Conservation (phyloP, 2,888 invertebrate species). For the Macrophya annulata region DNA sequence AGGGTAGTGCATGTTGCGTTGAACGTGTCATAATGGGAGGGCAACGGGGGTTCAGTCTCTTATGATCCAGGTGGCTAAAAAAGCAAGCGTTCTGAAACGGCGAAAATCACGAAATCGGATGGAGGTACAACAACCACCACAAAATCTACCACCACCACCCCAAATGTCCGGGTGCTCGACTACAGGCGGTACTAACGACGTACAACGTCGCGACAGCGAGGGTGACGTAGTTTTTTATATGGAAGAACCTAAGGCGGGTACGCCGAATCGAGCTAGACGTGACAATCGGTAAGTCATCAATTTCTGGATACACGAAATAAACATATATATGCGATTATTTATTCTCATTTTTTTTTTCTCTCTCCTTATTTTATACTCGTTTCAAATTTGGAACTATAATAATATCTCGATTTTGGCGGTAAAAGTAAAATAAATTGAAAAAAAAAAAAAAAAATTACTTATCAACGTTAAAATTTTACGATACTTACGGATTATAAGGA, state of each 20-base stretch:
- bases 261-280: conserved; percentile 75
- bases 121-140: conserved; percentile 79
- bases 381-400: neutral
- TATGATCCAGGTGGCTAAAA: conserved; percentile 88
- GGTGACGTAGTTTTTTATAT: conserved; percentile 85
- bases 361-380: neutral
- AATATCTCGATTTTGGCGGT: neutral
- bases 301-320: neutral
- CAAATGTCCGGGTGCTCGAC: conserved; percentile 67
- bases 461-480: neutral
- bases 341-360: neutral
- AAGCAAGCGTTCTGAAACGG: conserved; percentile 87
- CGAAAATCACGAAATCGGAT: conserved; percentile 86
- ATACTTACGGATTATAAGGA: neutral
- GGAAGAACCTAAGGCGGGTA: conserved; percentile 84
- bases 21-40: conserved; percentile 77
- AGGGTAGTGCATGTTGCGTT: conserved; percentile 77
- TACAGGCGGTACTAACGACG: conserved; percentile 65
- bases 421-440: neutral
- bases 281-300: conserved; percentile 77
- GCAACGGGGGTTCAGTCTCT: conserved; percentile 84
- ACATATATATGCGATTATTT: neutral
- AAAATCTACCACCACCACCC: conserved; percentile 65
- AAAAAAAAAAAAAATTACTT: neutral
- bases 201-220: conserved; percentile 81